Percentiles rank a stretch among this genome's conserved stretches.
Evolutionary conservation across 2,797 vertebrate genomes (phyloP).

Genomic region (Champsocephalus gunnari): DNA sequence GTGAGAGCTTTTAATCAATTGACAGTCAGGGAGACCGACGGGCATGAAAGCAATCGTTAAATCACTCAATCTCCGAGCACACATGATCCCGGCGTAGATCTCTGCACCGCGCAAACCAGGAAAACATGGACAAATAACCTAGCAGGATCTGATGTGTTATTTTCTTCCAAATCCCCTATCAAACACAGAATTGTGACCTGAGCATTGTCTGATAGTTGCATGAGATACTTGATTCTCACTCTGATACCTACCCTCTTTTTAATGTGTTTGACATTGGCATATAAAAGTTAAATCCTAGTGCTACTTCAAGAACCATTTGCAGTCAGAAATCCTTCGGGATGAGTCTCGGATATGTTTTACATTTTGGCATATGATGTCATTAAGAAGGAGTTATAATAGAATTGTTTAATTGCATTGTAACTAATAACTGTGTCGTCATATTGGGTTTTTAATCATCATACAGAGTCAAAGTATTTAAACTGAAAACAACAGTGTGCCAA

Average conservation of each 20-base stretch:
- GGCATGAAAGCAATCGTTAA: conserved; percentile 50
- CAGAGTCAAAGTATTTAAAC: background rate
- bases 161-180: conserved; percentile 41
- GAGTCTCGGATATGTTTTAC: too few relatives aligned
- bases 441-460: background rate
- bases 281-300: background rate
- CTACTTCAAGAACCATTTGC: background rate
- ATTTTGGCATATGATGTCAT: background rate
- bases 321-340: too few relatives aligned
- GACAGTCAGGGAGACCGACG: conserved; percentile 47
- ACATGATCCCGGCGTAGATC: conserved; percentile 48
- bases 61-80: conserved; percentile 29
- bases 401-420: background rate
- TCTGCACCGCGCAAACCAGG: conserved; percentile 29
- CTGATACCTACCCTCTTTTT: background rate
- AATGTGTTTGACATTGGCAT: background rate
- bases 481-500: conserved; percentile 4
- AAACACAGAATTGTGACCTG: conserved; percentile 31
- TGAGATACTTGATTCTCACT: conserved; percentile 12
- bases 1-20: conserved; percentile 39
- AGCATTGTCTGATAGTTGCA: conserved; percentile 15
- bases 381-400: background rate
- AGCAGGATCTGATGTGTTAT: conserved; percentile 32
- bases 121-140: conserved; percentile 41
- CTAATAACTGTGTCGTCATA: background rate